Evolutionary conservation across 2,888 invertebrate species (phyloP), one percentile per base, ranked within the genome.

Genomic region (Mythimna ferrago): DNA sequence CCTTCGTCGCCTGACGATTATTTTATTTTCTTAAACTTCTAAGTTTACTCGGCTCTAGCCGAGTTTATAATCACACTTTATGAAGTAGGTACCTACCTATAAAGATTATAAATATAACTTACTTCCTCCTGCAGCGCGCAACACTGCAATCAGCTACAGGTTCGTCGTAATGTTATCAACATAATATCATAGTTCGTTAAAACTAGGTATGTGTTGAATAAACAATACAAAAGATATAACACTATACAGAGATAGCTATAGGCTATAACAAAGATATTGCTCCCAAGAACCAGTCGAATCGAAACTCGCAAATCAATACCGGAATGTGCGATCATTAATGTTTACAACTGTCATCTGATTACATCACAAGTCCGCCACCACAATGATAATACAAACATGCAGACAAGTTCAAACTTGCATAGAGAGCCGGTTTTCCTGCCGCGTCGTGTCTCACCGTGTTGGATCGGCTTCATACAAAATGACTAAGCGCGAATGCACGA

Each of bases 371-470:
- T 64, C 76, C 61, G 61, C 76, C 73, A 75, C 62, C 64, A 63
- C 71, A 77, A 84, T 77, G 76, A 80, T 81, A 81, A 66, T 68
- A 71, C 67, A 76, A 80, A 70, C 60, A 58, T 51, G 21, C 75
- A 70, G 80, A 88, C 90, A 87, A 76, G 89, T 90, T 82, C 64
- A 80, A 81, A 89, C 89, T 71, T 90, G 89, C 80, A 78, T 70
- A 69, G 65, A 73, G 56, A 64, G 57, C 53, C 57, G 84, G 84
- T 85, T 83, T 87, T 88, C 81, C 87, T 70, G 26, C 71, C 26
- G 56, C 66, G 53, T 69, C 57, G 66, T 66, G 77, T 73, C 48
- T 65, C 71, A 35, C 26, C 21, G 74, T 72, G 79, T 71, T 64
- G n/a, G 51, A 58, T 9, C 64, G 48, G 56, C 61, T 65, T 66